Percentiles rank a stretch among this genome's conserved stretches.
phyloP scores from a whole-genome alignment of 1,140 invertebrate genomes.

The Drosophila orena region DNA sequence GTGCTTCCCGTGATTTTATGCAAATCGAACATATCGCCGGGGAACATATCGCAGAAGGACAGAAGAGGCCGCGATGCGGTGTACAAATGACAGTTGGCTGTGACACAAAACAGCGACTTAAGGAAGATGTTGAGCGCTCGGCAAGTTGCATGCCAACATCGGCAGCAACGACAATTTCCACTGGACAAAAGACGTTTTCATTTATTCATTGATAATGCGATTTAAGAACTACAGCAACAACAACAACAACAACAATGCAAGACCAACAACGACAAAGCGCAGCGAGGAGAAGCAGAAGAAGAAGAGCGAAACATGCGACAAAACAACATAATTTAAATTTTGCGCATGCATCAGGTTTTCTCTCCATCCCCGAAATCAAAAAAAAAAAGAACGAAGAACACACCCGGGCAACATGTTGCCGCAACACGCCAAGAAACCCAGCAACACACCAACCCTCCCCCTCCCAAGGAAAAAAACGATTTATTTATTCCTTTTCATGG shows the following conservation, averaged over 20 bases:
- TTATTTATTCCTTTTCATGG: slow-evolving; percentile 12
- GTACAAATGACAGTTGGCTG: slow-evolving; percentile 82
- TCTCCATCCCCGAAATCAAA: slow-evolving; percentile 9
- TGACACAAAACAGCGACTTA: slow-evolving; percentile 78
- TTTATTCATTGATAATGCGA: slow-evolving; percentile 84
- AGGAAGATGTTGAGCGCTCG: slow-evolving; percentile 68
- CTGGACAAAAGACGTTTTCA: slow-evolving; percentile 74
- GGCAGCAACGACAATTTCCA: slow-evolving; percentile 57
- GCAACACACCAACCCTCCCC: slow-evolving; percentile 20
- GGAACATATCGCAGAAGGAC: slow-evolving; percentile 1
- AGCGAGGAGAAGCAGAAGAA: slow-evolving; percentile 57
- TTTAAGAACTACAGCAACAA: slow-evolving; percentile 20
- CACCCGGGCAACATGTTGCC: slow-evolving; percentile 70
- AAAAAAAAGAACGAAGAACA: slow-evolving; percentile 11
- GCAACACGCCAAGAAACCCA: slow-evolving; percentile 66
- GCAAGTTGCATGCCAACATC: slow-evolving; percentile 62
- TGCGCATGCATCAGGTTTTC: slow-evolving; percentile 68
- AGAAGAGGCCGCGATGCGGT: slow-evolving; percentile 56
- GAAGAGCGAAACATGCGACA: slow-evolving; percentile 80
- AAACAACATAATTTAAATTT: slow-evolving; percentile 85
- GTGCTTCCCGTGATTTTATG: slow-evolving; percentile 83
- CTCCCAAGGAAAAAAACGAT: too few species aligned
- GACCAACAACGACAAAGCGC: slow-evolving; percentile 52
- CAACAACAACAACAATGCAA: slow-evolving; percentile 18
- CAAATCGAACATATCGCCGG: slow-evolving; percentile 68